These are phyloP conservation scores for Myotis davidii DNA, from an alignment of 2,113 vertebrate genomes.

Conservation along the genomic window DNA sequence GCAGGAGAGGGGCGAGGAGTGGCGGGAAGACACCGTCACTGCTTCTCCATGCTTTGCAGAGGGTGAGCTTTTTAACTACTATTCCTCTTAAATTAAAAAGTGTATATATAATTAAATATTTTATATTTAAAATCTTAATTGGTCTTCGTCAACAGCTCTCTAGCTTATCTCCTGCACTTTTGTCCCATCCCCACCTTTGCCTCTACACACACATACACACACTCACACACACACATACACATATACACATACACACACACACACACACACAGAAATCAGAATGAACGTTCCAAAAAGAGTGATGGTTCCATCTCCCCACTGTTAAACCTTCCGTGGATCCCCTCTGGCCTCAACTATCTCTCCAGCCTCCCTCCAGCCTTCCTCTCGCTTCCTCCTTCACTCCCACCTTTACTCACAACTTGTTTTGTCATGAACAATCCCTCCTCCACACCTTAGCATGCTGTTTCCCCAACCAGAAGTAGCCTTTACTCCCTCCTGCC, in stretches of 20 bases:
- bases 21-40: neutral
- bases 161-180: neutral
- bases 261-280: neutral
- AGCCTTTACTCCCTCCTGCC: neutral
- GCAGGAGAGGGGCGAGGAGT: neutral
- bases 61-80: neutral
- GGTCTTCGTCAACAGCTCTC: neutral
- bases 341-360: neutral
- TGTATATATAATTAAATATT: too few species aligned
- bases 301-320: neutral
- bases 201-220: neutral
- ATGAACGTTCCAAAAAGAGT: neutral
- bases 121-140: neutral
- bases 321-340: neutral
- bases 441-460: neutral
- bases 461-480: neutral
- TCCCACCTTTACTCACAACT: neutral
- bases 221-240: neutral
- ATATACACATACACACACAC: neutral
- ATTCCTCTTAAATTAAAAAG: conserved; percentile 1
- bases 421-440: neutral
- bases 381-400: neutral
- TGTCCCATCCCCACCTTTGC: neutral
- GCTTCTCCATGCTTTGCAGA: neutral
- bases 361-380: neutral